Conservation (phyloP, 2,888 invertebrate species). For the Clitarchus hookeri region DNA sequence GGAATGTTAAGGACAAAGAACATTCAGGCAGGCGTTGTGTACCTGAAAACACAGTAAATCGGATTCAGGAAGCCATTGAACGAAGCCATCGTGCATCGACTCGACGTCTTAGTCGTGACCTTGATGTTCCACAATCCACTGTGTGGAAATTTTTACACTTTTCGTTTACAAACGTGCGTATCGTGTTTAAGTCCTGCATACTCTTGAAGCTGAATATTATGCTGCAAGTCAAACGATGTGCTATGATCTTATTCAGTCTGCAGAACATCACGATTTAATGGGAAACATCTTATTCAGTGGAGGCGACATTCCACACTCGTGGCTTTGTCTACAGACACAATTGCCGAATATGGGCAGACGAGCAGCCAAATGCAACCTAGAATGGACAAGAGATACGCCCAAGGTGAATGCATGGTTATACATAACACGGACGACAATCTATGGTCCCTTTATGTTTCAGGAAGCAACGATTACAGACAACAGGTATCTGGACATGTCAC, state of each 20-base stretch:
- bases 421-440: background rate
- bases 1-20: too few species aligned
- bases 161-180: too few species aligned
- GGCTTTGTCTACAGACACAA: constrained; percentile 5
- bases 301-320: constrained; percentile 16
- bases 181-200: too few species aligned
- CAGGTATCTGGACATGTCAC: background rate
- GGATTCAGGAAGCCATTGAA: too few species aligned
- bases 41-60: too few species aligned
- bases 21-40: too few species aligned
- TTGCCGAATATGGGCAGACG: background rate
- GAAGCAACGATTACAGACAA: background rate
- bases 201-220: background rate
- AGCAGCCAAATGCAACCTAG: background rate
- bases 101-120: too few species aligned
- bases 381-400: background rate
- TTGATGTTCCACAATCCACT: too few species aligned
- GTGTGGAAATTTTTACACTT: too few species aligned
- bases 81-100: too few species aligned
- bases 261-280: background rate
- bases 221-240: background rate
- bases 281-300: constrained; percentile 6
- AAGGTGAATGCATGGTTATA: background rate
- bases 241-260: background rate
- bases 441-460: background rate